Evolutionary conservation across 1,140 invertebrate species (phyloP), one percentile per base, ranked within the genome.

Genomic region (Cydia amplana): DNA sequence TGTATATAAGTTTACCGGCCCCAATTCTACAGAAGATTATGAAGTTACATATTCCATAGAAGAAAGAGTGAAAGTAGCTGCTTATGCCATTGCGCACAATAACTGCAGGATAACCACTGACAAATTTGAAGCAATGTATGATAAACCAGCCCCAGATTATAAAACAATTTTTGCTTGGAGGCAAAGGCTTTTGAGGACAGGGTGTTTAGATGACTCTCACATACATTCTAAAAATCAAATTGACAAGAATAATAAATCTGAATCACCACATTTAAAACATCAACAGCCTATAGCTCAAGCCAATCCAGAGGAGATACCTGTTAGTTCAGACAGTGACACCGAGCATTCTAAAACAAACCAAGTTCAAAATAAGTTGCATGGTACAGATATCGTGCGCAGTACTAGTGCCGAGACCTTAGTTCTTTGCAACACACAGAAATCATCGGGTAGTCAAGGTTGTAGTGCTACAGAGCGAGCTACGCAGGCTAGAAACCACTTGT

Each of bases 131-230:
- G 74, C 76, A n/a, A 40, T 85, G 14, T 93, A 82, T 86, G 88
- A 92, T 60, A 93, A 93, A 83, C 92, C 91, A 70, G 91, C 92
- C 36, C 93, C 93, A 67, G 91, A 93, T 81, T 93, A 91, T 75
- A 89, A 93, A 83, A 93, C 91, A 75, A 91, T 93, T 63, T 93
- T 92, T 87, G 83, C 83, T 46, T 93, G 91, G 92, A 81, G 92
- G 32, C 90, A 93, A 76, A 82, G 84, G n/a, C 83, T 93, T 23
- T 65, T 93, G 9, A 75, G 77, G n/a, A 92, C 87, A 73, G 93
- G 93, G 6, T 93, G 93, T 79, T 82, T 93, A 74, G 85, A 89
- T 72, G 92, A 93, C 79, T 79, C 83, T 75, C 93, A 93, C 82
- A 60, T 79, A 67, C 83, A 88, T 46, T 43, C 65, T 32, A 87